Percentiles rank a stretch among this genome's conserved stretches.
Evolutionary conservation across 2,888 invertebrate species (phyloP).

Genomic region (Sphecodes monilicornis): DNA sequence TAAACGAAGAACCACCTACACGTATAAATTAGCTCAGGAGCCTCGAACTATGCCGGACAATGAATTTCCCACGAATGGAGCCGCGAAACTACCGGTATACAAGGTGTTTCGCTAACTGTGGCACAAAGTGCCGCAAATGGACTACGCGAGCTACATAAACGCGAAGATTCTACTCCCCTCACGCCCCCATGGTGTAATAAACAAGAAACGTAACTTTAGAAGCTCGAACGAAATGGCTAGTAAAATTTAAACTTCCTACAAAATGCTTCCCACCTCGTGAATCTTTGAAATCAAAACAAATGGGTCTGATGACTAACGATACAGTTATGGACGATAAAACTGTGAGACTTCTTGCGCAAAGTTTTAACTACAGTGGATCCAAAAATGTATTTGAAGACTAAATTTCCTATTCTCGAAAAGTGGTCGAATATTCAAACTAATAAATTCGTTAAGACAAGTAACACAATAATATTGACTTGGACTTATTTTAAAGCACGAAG

Average conservation of each 20-base stretch:
- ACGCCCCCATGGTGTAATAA: neutral
- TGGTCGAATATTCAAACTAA: neutral
- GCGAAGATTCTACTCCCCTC: neutral
- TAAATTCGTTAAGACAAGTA: neutral
- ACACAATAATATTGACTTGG: neutral
- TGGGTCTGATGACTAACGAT: neutral
- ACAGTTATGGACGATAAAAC: no score
- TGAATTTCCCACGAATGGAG: slow-evolving; percentile 3
- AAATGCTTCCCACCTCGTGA: neutral
- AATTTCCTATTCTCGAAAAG: neutral
- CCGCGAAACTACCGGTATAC: neutral
- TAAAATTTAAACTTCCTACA: neutral
- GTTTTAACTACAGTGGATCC: no score
- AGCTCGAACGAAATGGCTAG: neutral
- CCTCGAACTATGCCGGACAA: neutral
- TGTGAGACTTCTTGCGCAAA: no score
- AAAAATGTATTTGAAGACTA: no score
- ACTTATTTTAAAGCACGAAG: neutral
- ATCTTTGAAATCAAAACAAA: neutral
- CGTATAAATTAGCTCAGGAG: neutral
- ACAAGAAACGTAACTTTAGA: neutral
- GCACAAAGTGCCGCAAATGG: neutral
- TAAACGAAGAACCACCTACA: neutral
- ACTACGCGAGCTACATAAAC: neutral
- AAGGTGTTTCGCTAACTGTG: neutral